Evolutionary conservation across 2,888 invertebrate genomes (phyloP), one percentile per base, ranked within the genome.

Genomic region (Drosophila putrida): DNA sequence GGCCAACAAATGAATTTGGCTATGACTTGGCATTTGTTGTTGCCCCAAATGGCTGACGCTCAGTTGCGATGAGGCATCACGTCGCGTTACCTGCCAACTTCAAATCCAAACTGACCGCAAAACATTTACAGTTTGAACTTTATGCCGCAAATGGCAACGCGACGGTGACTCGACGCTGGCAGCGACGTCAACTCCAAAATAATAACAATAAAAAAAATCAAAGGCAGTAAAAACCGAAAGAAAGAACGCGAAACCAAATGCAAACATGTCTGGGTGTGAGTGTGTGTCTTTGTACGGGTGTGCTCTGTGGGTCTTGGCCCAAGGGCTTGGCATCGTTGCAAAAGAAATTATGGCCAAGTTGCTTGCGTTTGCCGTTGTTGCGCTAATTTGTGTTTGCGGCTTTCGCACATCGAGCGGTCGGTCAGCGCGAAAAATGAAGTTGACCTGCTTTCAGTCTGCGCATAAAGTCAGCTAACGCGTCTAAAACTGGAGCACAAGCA

Each of bases 31-130:
- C 71, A 62, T 71, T 75, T 70, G 65, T 63, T 72, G 54, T 47
- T 39, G 27, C 39, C 39, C 39, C 39, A 53, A 55, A 50, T 33
- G 35, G 28, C 39, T 63, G 35, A 25, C 46, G 35, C 43, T 55
- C 66, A 78, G 79, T 62, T 61, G 46, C 61, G 54, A 54, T 44
- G 69, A 25, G 64, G 60, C 75, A 74, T 61, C 68, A 66, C 78
- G 88, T 84, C 88, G 71, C 89, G 83, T 68, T 61, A 61, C 83
- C 82, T 77, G 74, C 89, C 76, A 87, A 87, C 89, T 88, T 85
- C 79, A 71, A 88, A 81, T 74, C 77, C 87, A 83, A 90, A 90
- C 90, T 90, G 90, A 90, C 90, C 90, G 89, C 90, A 90, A 88
- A 90, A 83, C 80, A 88, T 85, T 90, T 89, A 83, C 85, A 81